Conservation (phyloP, 1,140 invertebrate genomes). For the Amphibalanus amphitrite region DNA sequence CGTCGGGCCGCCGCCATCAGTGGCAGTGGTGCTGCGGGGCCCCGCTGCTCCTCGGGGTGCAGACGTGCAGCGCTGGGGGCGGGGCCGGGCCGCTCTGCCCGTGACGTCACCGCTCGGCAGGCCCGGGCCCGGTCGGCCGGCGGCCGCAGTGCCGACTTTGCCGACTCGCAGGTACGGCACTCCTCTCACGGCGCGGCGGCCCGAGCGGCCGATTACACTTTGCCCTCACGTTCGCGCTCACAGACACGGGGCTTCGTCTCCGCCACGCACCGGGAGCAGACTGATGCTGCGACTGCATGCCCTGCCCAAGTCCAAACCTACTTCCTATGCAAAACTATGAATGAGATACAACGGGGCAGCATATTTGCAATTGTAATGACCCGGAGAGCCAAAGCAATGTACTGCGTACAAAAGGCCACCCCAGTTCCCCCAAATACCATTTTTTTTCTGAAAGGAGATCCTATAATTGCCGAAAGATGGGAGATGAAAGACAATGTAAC, state of each 20-base stretch:
- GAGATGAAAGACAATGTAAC: background rate
- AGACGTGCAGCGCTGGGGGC: no score
- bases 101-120: background rate
- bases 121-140: no score
- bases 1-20: no score
- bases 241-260: background rate
- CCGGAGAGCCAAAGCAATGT: background rate
- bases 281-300: background rate
- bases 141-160: background rate
- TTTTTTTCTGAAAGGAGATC: background rate
- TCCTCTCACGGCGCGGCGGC: no score
- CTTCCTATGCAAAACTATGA: constrained; percentile 1
- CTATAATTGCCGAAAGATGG: background rate
- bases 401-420: background rate
- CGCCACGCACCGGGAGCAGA: background rate
- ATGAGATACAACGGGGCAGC: background rate
- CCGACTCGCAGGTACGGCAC: no score
- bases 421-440: background rate
- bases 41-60: no score
- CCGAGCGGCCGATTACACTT: background rate
- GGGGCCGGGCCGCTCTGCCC: no score
- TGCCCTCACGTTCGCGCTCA: background rate
- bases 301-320: constrained; percentile 1
- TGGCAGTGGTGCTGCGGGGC: no score
- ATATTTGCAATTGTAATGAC: constrained; percentile 1